Base-by-base conservation (phyloP, 1,140 invertebrate species). In the Pectinophora gossypiella region DNA sequence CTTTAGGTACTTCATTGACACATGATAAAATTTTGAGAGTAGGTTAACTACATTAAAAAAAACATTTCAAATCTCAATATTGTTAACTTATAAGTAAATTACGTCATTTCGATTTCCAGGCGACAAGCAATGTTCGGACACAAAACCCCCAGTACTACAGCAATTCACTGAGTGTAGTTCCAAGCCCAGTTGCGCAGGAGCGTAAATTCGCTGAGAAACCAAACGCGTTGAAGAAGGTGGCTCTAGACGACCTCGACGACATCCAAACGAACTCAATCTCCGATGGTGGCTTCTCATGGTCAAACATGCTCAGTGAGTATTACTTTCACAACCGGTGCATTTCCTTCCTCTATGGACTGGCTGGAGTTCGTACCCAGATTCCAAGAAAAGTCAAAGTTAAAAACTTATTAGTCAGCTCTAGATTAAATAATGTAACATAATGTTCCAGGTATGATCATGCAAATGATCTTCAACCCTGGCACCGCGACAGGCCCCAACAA, bases 121-220 rank as follows among this genome's bases (percentile, higher is more conserved):
- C 80, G 3, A 81, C 83, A 27, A 84, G 84, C 47, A 79, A 85
- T 57, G 84, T 87, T 7, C 65, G 87, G 56, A 80, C 71, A 64
- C 87, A 89, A 64, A 84, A 89, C 46, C 77, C 85, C 16, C 87
- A 90, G 54, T 89, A 91, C 77, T 90, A 73, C 78, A 89, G 63
- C 64, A 90, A 75, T 57, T 68, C 77, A 13, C 64, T 75, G 56
- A 76, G 72, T 36, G 55, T 61, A 42, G n/a, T n/a, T n/a, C 66
- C 67, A 74, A 69, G 48, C 68, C 69, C 76, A 61, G 49, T 71
- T 38, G 75, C 67, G 61, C 87, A 90, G 43, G 92, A 92, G 38
- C 89, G 95, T 45, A 96, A 96, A 87, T 96, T 94, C 72, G 94
- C 93, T 0, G 94, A 95, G 70, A 96, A 96, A 83, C 93, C 95